Conservation (phyloP, 2,113 vertebrate genomes). For the Lucifuga dentata region DNA sequence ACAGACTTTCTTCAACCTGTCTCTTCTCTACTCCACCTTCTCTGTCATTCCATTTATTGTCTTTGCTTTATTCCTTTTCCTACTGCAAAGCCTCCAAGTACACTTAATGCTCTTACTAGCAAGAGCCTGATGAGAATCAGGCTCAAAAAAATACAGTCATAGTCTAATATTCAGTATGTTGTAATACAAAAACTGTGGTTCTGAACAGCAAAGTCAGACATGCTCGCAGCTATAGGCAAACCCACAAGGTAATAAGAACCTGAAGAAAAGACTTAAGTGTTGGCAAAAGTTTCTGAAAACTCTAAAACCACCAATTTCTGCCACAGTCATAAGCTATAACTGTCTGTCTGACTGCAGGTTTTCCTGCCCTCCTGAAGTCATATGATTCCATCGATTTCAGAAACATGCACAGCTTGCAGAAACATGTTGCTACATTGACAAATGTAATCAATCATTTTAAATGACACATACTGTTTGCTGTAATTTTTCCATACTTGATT, state of each 20-base stretch:
- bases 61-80: constrained; percentile 5
- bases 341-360: constrained; percentile 2
- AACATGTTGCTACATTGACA: constrained; percentile 18
- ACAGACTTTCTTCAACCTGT: not conserved
- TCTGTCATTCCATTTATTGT: constrained; percentile 29
- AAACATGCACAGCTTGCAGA: constrained; percentile 5
- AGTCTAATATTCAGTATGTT: no score
- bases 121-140: constrained; percentile 28
- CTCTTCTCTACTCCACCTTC: constrained; percentile 35
- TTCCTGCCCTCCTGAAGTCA: not conserved
- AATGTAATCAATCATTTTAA: constrained; percentile 23
- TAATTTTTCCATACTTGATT: not conserved
- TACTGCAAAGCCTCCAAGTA: constrained; percentile 22
- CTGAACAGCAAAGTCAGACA: no score
- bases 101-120: constrained; percentile 21
- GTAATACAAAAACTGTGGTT: no score
- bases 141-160: no score
- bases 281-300: constrained; percentile 6
- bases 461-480: not conserved
- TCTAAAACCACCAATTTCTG: constrained; percentile 11
- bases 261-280: constrained; percentile 9
- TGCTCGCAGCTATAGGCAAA: no score
- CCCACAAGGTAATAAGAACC: no score
- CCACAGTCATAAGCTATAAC: constrained; percentile 12
- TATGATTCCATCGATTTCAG: not conserved